Base-by-base conservation (phyloP, 1,140 invertebrate genomes). In the Lordiphosa collinella region DNA sequence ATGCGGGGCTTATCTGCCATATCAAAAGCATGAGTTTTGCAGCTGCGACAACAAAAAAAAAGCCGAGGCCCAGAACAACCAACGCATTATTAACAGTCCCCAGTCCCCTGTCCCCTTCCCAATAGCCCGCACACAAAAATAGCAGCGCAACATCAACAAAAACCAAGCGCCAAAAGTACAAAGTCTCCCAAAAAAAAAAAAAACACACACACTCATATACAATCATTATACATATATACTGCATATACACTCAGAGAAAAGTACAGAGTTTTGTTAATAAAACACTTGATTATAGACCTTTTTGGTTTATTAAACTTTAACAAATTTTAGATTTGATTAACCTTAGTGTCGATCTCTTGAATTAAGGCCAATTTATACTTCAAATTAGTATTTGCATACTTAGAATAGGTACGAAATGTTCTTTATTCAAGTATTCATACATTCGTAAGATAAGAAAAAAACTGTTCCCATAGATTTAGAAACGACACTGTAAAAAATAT, bases 1-100 rank as follows among this genome's bases (percentile, higher is more conserved):
- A 76, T 82, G 71, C 75, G 50, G 66, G 51, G 71, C 76, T 80
- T 80, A 80, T 82, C 76, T 82, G 71, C 50, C 66, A 70, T 75
- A 75, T 82, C 65, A 80, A 80, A 75, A 68, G 51, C 54, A 58
- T 68, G 61, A 79, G 59, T 73, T 82, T 50, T 55, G 76, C 70
- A 80, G 69, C 59, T 74, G 64, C 54, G 75, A 74, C 68, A 53
- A 13, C 56, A 66, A 63, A 40, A 52, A 65, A 62, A 36, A 64
- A 74, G 64, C 64, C 55, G 55, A 50, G 52, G 38, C 58, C 54
- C 63, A 73, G 54, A 36, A 57, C 63, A 66, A 66, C 70, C 63
- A 66, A 66, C 70, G 59, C 65, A 80, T 80, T 79, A 74, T 80
- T 74, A 74, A 79, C 76, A 79, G 64, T 38, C 43, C 50, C 52